These are phyloP conservation scores for Pogonomyrmex barbatus DNA, from an alignment of 1,140 invertebrate species.

Conservation along the genomic window DNA sequence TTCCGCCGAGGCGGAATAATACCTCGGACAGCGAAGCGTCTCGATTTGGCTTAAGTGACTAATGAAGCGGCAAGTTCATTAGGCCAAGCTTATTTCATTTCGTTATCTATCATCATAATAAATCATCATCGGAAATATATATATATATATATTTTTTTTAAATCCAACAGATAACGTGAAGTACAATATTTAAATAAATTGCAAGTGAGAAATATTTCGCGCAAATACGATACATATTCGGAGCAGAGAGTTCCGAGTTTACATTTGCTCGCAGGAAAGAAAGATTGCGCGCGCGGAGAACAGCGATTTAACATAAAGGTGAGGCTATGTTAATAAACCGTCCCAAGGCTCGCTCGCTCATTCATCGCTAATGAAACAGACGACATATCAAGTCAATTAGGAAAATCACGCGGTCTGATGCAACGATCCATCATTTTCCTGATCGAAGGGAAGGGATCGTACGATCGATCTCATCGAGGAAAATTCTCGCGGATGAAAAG, in stretches of 20 bases:
- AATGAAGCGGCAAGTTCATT: background rate
- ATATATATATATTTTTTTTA: too few species aligned
- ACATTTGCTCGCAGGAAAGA: background rate
- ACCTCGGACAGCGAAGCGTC: background rate
- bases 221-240: background rate
- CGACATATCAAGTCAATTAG: background rate
- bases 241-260: background rate
- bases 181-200: background rate
- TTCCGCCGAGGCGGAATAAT: background rate
- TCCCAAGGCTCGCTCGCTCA: background rate
- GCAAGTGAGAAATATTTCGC: background rate
- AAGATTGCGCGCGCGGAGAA: background rate
- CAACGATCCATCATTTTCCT: background rate
- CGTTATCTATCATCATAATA: background rate
- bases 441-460: background rate
- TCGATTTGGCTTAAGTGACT: background rate
- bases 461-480: background rate
- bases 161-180: background rate
- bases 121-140: background rate
- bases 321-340: conserved; percentile 29
- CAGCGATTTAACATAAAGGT: background rate
- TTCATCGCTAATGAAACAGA: background rate
- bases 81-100: background rate
- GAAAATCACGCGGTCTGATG: background rate
- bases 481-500: background rate